Evolutionary conservation across 2,888 invertebrate species (phyloP).

Genomic region (Patella ulyssiponensis): DNA sequence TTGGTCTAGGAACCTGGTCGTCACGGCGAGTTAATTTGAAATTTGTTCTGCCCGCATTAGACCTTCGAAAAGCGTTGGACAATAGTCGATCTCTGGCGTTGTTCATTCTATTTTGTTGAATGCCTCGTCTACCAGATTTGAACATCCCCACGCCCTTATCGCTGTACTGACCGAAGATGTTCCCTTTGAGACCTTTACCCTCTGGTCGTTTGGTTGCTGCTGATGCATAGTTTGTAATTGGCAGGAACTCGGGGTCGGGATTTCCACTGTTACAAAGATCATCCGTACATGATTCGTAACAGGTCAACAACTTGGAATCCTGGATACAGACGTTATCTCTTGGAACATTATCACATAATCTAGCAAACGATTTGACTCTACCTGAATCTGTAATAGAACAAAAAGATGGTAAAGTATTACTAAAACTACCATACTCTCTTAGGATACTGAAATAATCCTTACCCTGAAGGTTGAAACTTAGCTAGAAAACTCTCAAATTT

Average conservation of each 20-base stretch:
- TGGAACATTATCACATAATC: conserved; percentile 42
- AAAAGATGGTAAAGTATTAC: neutral
- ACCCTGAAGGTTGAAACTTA: no score
- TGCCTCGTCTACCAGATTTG: neutral
- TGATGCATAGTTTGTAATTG: conserved; percentile 26
- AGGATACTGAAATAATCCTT: no score
- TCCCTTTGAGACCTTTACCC: neutral
- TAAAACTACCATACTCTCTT: no score
- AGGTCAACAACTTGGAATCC: conserved; percentile 39
- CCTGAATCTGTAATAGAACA: conserved; percentile 34
- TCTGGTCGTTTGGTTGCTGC: neutral
- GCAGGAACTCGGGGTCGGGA: conserved; percentile 36
- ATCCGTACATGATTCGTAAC: conserved; percentile 40
- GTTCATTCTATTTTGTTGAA: neutral
- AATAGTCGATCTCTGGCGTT: neutral
- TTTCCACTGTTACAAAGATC: conserved; percentile 44
- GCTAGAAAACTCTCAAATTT: no score
- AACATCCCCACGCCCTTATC: neutral
- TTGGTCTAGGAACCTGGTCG: neutral
- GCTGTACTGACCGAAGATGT: neutral
- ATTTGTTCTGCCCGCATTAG: neutral
- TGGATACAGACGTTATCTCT: conserved; percentile 42
- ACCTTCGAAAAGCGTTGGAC: neutral
- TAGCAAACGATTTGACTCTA: conserved; percentile 38
- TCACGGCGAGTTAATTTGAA: neutral